phyloP scores from a whole-genome alignment of 1,140 invertebrate genomes.

The Scaptomyza hsui region DNA sequence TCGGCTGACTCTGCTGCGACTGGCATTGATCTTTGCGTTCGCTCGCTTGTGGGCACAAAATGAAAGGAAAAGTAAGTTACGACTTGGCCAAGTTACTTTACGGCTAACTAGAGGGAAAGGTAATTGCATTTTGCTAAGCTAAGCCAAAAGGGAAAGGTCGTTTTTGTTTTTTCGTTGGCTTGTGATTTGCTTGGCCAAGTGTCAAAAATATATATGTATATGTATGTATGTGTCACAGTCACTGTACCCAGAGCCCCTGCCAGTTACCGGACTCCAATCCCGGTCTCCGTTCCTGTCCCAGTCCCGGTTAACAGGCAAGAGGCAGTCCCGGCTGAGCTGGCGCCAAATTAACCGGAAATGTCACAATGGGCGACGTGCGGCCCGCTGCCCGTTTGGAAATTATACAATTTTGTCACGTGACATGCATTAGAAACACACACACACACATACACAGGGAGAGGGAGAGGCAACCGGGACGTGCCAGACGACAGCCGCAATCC shows the following conservation, averaged over 20 bases:
- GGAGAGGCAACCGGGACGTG: conserved; percentile 53
- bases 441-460: conserved; percentile 30
- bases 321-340: conserved; percentile 65
- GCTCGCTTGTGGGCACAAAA: conserved; percentile 63
- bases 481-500: conserved; percentile 54
- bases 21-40: conserved; percentile 78
- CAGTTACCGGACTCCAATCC: neutral
- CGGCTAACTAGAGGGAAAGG: conserved; percentile 69
- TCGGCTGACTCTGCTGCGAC: conserved; percentile 45
- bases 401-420: conserved; percentile 83
- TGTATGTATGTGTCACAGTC: conserved; percentile 1
- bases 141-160: conserved; percentile 68
- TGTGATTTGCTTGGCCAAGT: conserved; percentile 78
- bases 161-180: conserved; percentile 23
- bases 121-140: conserved; percentile 72
- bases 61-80: conserved; percentile 82
- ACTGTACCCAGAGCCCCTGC: neutral
- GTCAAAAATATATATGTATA: conserved; percentile 60
- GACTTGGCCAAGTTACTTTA: conserved; percentile 65
- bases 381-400: conserved; percentile 76
- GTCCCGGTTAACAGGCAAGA: conserved; percentile 7
- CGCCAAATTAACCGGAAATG: conserved; percentile 82
- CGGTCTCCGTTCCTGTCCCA: too few species aligned
- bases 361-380: conserved; percentile 80
- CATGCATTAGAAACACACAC: conserved; percentile 72